Percentiles rank a stretch among this genome's conserved stretches.
Conservation (phyloP, 2,888 invertebrate species). For the Mystacides longicornis region DNA sequence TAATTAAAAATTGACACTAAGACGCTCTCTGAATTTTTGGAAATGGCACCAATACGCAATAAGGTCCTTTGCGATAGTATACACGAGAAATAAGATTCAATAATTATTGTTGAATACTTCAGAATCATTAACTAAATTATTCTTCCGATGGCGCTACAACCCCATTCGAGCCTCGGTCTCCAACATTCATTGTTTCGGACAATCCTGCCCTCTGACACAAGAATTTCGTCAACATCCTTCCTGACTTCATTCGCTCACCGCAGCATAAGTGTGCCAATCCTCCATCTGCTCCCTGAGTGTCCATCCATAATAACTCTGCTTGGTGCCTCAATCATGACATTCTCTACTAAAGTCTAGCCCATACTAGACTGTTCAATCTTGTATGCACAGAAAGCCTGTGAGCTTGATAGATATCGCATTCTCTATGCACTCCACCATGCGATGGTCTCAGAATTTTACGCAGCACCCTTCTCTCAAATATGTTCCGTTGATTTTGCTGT, state of each 20-base stretch:
- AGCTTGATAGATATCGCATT: neutral
- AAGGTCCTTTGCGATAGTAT: too few relatives aligned
- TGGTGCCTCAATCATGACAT: neutral
- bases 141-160: neutral
- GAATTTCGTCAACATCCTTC: neutral
- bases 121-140: too few relatives aligned
- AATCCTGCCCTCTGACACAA: neutral
- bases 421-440: too few relatives aligned
- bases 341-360: neutral
- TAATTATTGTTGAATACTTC: too few relatives aligned
- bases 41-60: too few relatives aligned
- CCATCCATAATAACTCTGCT: neutral
- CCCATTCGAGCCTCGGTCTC: too few relatives aligned
- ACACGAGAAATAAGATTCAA: too few relatives aligned
- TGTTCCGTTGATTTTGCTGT: too few relatives aligned
- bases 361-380: neutral
- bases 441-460: too few relatives aligned
- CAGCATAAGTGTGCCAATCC: neutral
- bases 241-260: neutral
- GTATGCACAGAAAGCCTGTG: neutral
- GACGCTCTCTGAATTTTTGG: too few relatives aligned
- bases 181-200: neutral
- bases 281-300: neutral
- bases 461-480: too few relatives aligned
- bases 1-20: too few relatives aligned